These are phyloP conservation scores for Proterorhinus semilunaris DNA, from an alignment of 2,113 vertebrate genomes.

Conservation along the genomic window DNA sequence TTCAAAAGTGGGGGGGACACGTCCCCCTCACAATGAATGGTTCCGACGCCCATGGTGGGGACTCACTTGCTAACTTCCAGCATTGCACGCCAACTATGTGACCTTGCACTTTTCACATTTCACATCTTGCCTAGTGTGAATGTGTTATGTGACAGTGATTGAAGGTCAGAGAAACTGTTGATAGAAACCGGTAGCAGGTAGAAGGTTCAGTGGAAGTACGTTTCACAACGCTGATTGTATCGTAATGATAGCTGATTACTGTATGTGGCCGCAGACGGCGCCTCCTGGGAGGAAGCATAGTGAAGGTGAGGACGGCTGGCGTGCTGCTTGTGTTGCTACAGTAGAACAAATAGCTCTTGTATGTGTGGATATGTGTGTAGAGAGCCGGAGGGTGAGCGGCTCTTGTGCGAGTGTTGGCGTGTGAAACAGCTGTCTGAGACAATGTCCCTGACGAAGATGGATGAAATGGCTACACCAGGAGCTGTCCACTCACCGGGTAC, in stretches of 20 bases:
- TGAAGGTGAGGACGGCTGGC: constrained; percentile 34
- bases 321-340: constrained; percentile 27
- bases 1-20: too few species aligned
- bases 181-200: too few species aligned
- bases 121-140: too few species aligned
- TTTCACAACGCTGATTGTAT: background rate
- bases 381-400: constrained; percentile 56
- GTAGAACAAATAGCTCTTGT: constrained; percentile 45
- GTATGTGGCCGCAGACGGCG: background rate
- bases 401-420: constrained; percentile 58
- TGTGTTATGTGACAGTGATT: too few species aligned
- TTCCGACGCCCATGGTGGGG: too few species aligned
- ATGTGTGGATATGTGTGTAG: background rate
- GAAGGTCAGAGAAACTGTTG: too few species aligned
- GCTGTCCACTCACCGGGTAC: constrained; percentile 38
- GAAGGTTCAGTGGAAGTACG: too few species aligned
- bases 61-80: too few species aligned
- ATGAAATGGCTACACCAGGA: constrained; percentile 56
- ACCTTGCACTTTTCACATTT: too few species aligned
- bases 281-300: constrained; percentile 18
- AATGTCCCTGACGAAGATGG: constrained; percentile 68
- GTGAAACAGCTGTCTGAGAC: constrained; percentile 70
- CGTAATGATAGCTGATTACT: background rate
- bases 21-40: too few species aligned
- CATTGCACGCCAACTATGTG: too few species aligned